A percentile compares a stretch with the other conserved stretches of the same genome.
phyloP scores from a whole-genome alignment of 2,113 vertebrate species.

The Dolichotis patagonum region DNA sequence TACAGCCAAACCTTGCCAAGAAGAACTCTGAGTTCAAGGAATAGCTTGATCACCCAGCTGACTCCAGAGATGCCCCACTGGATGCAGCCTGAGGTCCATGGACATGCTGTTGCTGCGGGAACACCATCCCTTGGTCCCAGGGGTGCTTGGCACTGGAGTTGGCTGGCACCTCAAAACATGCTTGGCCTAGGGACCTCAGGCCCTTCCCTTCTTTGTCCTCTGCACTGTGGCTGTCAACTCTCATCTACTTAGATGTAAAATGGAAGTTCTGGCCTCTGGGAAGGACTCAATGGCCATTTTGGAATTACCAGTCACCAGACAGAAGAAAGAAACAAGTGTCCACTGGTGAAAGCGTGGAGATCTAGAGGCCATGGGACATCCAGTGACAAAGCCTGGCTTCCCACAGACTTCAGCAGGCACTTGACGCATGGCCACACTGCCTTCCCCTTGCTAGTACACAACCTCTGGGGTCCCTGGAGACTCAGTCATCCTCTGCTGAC shows the following conservation, averaged over 20 bases:
- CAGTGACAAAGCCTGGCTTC: slow-evolving; percentile 63
- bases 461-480: slow-evolving; percentile 77
- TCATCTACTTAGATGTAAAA: slow-evolving; percentile 50
- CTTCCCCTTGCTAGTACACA: slow-evolving; percentile 86
- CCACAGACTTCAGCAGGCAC: slow-evolving; percentile 92
- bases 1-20: slow-evolving; percentile 87
- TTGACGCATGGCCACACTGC: slow-evolving; percentile 82
- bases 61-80: slow-evolving; percentile 73
- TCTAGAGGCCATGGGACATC: slow-evolving; percentile 64
- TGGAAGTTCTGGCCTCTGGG: slow-evolving; percentile 86
- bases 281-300: slow-evolving; percentile 83
- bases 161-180: slow-evolving; percentile 82
- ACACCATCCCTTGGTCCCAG: slow-evolving; percentile 68
- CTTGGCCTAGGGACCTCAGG: slow-evolving; percentile 60
- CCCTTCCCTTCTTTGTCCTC: slow-evolving; percentile 40
- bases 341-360: slow-evolving; percentile 52
- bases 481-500: background rate
- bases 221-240: background rate
- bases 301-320: slow-evolving; percentile 54
- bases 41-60: slow-evolving; percentile 73
- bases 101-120: background rate
- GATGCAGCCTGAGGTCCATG: slow-evolving; percentile 9
- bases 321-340: slow-evolving; percentile 74
- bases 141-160: slow-evolving; percentile 80
- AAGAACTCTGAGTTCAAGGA: slow-evolving; percentile 79